Base-by-base conservation (phyloP, 2,113 vertebrate genomes). In the Triplophysa siluroides region DNA sequence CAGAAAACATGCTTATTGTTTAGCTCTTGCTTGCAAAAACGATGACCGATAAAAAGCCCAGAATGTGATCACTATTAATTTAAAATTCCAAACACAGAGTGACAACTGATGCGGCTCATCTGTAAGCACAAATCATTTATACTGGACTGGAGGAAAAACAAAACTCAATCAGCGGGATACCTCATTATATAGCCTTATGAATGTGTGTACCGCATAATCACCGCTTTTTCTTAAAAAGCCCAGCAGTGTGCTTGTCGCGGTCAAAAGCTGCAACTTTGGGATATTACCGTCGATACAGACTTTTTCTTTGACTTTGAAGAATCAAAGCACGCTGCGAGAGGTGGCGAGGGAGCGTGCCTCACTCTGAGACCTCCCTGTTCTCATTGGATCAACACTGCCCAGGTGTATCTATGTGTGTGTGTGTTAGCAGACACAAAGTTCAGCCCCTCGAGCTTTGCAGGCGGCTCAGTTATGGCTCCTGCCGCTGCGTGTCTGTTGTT, bases 271-370 rank as follows among this genome's bases (percentile, higher is more conserved):
- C 80, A 85, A 74, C 61, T 73, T 65, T 78, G 19, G 9, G 82
- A 83, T 78, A 81, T 86, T 75, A 74, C 67, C 85, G 78, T 85
- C 77, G 67, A 81, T 85, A 83, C 85, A 47, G 54, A 79, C 80
- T 85, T 87, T 83, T 88, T 83, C 79, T 76, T 86, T 89, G 80
- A 60, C 84, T 91, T 85, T 88, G 71, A 84, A 80, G 82, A 87
- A 89, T 91, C 90, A 90, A 90, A 91, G 88, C 10, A 1, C 21
- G 21, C 38, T 74, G 62, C 60, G 50, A 23, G 60, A 73, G 52
- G 60, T 19, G 24, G 50, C 60, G 10, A 8, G 26, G 67, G 52
- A 77, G 26, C 61, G 33, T 8, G 16, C 6, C 54, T 63, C 26
- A 18, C 68, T 71, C 54, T 2, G 21, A 77, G 75, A 71, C 58